Base-by-base conservation (phyloP, 2,797 vertebrate genomes). In the Danio jaintianensis region DNA sequence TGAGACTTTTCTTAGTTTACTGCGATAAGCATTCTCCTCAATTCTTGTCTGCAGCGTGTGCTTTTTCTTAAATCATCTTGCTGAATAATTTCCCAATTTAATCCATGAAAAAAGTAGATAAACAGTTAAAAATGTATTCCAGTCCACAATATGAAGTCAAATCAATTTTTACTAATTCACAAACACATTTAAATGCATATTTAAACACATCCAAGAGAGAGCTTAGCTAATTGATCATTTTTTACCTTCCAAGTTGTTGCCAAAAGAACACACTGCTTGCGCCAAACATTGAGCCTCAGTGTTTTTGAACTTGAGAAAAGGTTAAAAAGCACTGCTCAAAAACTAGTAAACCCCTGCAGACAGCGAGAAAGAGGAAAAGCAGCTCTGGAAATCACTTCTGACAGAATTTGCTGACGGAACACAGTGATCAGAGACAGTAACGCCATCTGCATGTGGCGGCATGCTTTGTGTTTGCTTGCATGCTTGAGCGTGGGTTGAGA, bases 341-440 rank as follows among this genome's bases (percentile, higher is more conserved):
- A 62, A 47, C 18, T 4, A 77, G 42, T 64, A 74, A 85, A 86
- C 7, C 9, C 5, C 9, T 15, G 18, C 53, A 16, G 89, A 90
- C 90, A 89, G 88, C 85, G 86, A 90, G 79, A 89, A 87, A 90
- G 82, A 81, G 90, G 87, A 91, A 47, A 50, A 61, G 16, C 66
- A 61, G 55, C 56, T 68, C 81, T 83, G 79, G 81, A 81, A 87
- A 86, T 76, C 84, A 85, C 82, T 81, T 62, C 73, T 73, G 79
- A 62, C 59, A 74, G 86, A 87, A 64, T 76, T 47, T 43, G 50
- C 83, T 63, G 75, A 68, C 10, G 47, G 56, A 73, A 67, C 69
- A 50, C 64, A 74, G 69, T 16, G 48, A 84, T 81, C 69, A 74
- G 55, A 84, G 74, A 74, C 56, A 22, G 64, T 78, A 70, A 78